Conservation (phyloP, 2,113 vertebrate species). For the Scalopus aquaticus region DNA sequence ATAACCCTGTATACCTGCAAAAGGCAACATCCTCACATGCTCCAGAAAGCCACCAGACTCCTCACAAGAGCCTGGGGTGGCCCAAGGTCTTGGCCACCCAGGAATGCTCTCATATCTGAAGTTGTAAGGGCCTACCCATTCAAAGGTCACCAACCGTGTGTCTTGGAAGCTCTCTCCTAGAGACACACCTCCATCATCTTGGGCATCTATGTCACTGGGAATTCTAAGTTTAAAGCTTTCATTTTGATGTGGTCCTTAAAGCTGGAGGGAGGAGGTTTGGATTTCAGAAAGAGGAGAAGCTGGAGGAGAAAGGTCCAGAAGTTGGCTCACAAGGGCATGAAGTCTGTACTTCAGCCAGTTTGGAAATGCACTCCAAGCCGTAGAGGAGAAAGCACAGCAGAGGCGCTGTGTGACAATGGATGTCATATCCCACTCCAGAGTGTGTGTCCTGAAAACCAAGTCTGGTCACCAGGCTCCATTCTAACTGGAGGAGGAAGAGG, state of each 20-base stretch:
- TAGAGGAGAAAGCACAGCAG: neutral
- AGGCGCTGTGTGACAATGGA: neutral
- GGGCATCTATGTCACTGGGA: neutral
- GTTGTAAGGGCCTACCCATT: neutral
- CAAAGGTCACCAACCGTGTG: neutral
- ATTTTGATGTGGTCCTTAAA: slow-evolving; percentile 33
- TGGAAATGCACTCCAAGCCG: neutral
- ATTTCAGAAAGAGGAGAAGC: neutral
- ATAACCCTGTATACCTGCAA: neutral
- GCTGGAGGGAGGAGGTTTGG: slow-evolving; percentile 68
- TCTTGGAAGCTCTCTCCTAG: neutral
- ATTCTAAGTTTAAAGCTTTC: slow-evolving; percentile 43
- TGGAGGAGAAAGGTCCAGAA: slow-evolving; percentile 9
- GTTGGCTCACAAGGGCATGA: neutral
- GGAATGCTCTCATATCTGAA: neutral
- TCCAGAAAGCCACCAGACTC: neutral
- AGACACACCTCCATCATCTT: neutral
- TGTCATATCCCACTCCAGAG: neutral
- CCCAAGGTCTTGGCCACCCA: neutral
- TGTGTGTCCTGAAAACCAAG: neutral
- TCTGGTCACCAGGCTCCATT: neutral
- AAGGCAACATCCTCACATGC: neutral
- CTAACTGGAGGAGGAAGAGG: neutral
- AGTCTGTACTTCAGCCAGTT: neutral
- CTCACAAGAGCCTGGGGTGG: neutral